Evolutionary conservation across 1,140 invertebrate species (phyloP).

Genomic region (Medauroidea extradentata): DNA sequence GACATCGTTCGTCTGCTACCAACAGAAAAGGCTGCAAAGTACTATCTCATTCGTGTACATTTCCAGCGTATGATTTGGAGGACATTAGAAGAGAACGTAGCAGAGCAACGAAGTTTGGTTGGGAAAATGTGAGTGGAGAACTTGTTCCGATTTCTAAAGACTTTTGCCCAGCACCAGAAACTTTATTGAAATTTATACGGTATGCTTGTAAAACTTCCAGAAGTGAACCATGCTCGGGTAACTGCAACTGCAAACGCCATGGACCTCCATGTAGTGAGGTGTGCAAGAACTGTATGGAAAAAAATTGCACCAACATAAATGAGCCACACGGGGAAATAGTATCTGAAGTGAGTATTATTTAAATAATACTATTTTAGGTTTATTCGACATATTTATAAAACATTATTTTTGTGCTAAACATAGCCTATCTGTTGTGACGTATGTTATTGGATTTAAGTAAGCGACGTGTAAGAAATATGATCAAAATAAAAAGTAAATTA

Average conservation of each 20-base stretch:
- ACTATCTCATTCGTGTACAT: slow-evolving; percentile 19
- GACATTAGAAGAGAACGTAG: neutral
- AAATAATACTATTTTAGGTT: too few species aligned
- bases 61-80: slow-evolving; percentile 16
- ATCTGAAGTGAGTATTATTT: too few species aligned
- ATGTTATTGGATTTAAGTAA: too few species aligned
- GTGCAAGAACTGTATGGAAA: neutral
- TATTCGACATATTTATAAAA: too few species aligned
- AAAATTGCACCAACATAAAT: slow-evolving; percentile 1
- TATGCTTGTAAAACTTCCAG: slow-evolving; percentile 5
- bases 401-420: too few species aligned
- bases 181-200: slow-evolving; percentile 3
- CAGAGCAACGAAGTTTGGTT: neutral
- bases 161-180: slow-evolving; percentile 1
- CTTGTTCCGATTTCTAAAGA: slow-evolving; percentile 1
- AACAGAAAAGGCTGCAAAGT: slow-evolving; percentile 20
- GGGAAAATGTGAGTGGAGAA: slow-evolving; percentile 5
- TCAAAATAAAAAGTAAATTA: too few species aligned
- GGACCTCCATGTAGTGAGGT: neutral
- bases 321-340: too few species aligned
- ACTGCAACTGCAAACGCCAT: slow-evolving; percentile 1
- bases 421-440: too few species aligned
- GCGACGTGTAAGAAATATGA: too few species aligned
- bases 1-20: slow-evolving; percentile 17
- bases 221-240: slow-evolving; percentile 4